Evolutionary conservation across 2,888 invertebrate species (phyloP).

Genomic region (Petrolisthes cinctipes): DNA sequence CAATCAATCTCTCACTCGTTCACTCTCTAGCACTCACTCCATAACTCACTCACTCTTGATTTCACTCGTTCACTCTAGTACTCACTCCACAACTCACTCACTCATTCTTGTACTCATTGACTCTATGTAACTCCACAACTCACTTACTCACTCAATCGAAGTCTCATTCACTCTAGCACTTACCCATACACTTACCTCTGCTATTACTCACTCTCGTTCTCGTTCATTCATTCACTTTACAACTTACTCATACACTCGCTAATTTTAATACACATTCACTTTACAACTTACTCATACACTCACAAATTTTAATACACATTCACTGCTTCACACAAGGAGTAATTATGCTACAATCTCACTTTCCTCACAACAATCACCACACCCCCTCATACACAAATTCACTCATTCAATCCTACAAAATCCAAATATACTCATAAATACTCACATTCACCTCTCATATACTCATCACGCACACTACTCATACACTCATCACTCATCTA

Average conservation of each 20-base stretch:
- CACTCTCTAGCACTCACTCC: not conserved
- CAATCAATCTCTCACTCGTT: not conserved
- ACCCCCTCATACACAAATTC: too few relatives aligned
- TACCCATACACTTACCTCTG: not conserved
- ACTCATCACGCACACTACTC: not conserved
- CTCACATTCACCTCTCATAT: not conserved
- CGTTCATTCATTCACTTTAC: not conserved
- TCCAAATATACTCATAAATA: not conserved
- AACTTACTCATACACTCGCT: not conserved
- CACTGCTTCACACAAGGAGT: too few relatives aligned
- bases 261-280: not conserved
- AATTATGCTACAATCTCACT: too few relatives aligned
- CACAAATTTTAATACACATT: too few relatives aligned
- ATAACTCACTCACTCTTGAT: not conserved
- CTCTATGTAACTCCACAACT: not conserved
- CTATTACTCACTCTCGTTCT: not conserved
- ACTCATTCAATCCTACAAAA: not conserved
- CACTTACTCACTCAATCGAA: not conserved
- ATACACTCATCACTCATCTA: not conserved
- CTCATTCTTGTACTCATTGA: not conserved
- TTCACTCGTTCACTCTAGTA: not conserved
- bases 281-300: not conserved
- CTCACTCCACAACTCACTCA: slow-evolving; percentile 1
- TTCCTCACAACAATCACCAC: too few relatives aligned
- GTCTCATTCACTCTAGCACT: not conserved